Evolutionary conservation across 2,113 vertebrate species (phyloP).

Genomic region (Sorex fumeus): DNA sequence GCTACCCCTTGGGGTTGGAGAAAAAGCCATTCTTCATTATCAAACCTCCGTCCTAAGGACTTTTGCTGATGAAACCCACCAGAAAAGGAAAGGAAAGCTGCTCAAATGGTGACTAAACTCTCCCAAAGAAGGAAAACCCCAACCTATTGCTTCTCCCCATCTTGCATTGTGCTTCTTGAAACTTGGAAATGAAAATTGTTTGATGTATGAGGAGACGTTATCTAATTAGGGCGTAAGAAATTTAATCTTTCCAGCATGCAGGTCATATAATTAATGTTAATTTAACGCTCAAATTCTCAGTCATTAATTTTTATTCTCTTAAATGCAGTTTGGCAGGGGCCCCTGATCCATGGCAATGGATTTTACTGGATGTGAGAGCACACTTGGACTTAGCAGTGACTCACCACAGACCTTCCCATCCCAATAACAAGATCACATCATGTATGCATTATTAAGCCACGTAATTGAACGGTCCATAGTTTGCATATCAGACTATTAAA

Average conservation of each 20-base stretch:
- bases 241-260: constrained; percentile 99
- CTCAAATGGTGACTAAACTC: not conserved
- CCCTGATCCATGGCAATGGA: constrained; percentile 92
- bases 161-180: constrained; percentile 86
- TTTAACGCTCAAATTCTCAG: constrained; percentile 99
- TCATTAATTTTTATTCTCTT: constrained; percentile 99
- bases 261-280: constrained; percentile 99
- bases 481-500: constrained; percentile 99
- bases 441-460: constrained; percentile 99
- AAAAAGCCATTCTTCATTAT: not conserved
- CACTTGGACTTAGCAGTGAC: constrained; percentile 94
- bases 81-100: constrained; percentile 36
- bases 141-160: constrained; percentile 49
- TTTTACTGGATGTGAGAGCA: constrained; percentile 92
- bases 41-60: not conserved
- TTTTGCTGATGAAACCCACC: constrained; percentile 10
- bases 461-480: constrained; percentile 99
- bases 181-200: constrained; percentile 93
- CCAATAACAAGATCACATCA: constrained; percentile 98
- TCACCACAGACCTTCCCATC: constrained; percentile 93
- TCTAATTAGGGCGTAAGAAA: constrained; percentile 99
- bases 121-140: constrained; percentile 19
- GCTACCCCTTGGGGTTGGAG: not conserved
- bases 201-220: constrained; percentile 97
- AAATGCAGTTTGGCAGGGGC: constrained; percentile 96